Evolutionary conservation across 2,888 invertebrate genomes (phyloP).

Genomic region (Minunthozetes semirufus): DNA sequence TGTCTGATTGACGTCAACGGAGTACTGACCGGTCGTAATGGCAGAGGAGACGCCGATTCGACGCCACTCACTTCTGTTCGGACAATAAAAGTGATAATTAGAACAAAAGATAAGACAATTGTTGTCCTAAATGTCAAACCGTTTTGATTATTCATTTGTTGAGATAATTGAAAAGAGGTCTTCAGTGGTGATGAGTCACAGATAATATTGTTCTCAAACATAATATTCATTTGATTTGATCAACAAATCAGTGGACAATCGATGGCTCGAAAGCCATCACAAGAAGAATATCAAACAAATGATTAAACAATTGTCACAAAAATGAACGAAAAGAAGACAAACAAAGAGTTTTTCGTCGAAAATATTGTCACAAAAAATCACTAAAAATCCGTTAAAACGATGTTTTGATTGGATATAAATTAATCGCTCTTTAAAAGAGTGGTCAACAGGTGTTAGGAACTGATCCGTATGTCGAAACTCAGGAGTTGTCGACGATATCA

Average conservation of each 20-base stretch:
- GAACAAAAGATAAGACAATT: neutral
- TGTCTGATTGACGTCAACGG: neutral
- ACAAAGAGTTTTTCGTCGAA: neutral
- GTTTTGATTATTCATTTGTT: constrained; percentile 10
- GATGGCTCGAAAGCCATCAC: neutral
- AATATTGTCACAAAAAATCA: neutral
- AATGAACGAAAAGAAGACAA: neutral
- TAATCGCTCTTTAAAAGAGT: too few relatives aligned
- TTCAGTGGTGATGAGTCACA: neutral
- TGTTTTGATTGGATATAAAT: too few relatives aligned
- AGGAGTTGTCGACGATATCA: too few relatives aligned
- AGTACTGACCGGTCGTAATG: constrained; percentile 3
- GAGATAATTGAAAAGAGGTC: neutral
- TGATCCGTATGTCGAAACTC: too few relatives aligned
- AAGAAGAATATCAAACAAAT: neutral
- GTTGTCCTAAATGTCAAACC: neutral
- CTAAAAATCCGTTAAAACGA: neutral
- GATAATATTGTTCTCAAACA: constrained; percentile 16
- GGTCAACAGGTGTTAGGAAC: too few relatives aligned
- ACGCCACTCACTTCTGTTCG: neutral
- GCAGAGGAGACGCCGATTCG: constrained; percentile 1
- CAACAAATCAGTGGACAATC: neutral
- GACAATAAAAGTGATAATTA: neutral
- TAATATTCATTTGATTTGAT: neutral
- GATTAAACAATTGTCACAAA: neutral